Conservation (phyloP, 2,888 invertebrate genomes). For the Ormyrus rosae region DNA sequence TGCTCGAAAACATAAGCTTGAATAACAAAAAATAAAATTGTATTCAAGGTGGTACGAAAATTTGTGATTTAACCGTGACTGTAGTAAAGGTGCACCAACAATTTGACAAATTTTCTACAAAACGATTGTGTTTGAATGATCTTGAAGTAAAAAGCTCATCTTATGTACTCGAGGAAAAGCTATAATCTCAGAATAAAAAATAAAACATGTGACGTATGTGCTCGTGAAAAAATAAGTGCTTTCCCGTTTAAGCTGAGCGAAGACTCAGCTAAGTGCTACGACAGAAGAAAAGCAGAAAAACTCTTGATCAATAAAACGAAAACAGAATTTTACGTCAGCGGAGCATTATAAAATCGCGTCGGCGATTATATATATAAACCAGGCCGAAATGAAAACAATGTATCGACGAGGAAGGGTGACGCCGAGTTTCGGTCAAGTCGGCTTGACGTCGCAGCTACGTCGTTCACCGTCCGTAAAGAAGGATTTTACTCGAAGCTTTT, state of each 20-base stretch:
- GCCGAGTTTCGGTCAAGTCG: neutral
- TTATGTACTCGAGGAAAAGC: no score
- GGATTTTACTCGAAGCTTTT: neutral
- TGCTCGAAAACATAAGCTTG: neutral
- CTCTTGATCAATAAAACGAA: neutral
- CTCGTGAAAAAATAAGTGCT: no score
- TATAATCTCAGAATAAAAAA: no score
- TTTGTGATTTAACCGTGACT: no score
- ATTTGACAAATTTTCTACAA: no score
- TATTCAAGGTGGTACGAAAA: no score
- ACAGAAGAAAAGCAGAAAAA: conserved; percentile 1
- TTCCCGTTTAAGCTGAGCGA: no score
- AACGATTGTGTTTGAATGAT: no score
- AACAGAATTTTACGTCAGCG: conserved; percentile 11
- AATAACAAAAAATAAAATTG: neutral
- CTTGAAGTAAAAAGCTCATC: no score
- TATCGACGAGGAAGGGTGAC: neutral
- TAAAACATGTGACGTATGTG: no score
- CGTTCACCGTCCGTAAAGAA: neutral
- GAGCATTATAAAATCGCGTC: neutral
- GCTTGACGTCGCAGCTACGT: neutral
- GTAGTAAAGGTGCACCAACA: no score
- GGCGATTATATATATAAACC: conserved; percentile 33
- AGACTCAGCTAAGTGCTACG: neutral
- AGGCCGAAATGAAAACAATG: neutral